Evolutionary conservation across 1,140 invertebrate species (phyloP).

Genomic region (Bombus turneri): DNA sequence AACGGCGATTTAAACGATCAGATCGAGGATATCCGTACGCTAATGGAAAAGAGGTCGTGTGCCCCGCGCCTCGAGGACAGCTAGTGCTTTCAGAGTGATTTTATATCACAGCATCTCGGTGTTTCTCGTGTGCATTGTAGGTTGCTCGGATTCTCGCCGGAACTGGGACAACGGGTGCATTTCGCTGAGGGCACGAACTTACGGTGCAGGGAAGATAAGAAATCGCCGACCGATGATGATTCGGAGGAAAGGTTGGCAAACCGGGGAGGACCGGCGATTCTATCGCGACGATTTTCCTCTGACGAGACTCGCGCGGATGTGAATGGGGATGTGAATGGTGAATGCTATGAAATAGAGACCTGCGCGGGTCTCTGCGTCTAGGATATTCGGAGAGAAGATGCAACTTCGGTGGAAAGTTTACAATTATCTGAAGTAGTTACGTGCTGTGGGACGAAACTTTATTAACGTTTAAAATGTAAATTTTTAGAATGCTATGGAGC

Average conservation of each 20-base stretch:
- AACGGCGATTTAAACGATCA: not conserved
- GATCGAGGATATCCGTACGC: not conserved
- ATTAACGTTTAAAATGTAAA: too few relatives aligned
- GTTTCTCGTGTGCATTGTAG: slow-evolving; percentile 81
- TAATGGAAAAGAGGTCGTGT: slow-evolving; percentile 6
- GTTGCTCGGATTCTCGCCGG: slow-evolving; percentile 80
- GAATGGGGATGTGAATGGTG: not conserved
- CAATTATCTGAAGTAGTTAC: too few relatives aligned
- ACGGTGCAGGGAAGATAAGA: slow-evolving; percentile 79
- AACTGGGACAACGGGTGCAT: slow-evolving; percentile 80
- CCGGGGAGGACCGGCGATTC: not conserved
- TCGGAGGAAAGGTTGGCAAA: slow-evolving; percentile 75
- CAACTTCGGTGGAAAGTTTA: too few relatives aligned
- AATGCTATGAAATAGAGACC: not conserved
- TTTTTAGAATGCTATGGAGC: too few relatives aligned
- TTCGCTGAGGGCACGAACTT: slow-evolving; percentile 81
- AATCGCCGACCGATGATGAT: slow-evolving; percentile 71
- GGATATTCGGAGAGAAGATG: too few relatives aligned
- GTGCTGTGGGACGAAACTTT: too few relatives aligned
- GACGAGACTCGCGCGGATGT: not conserved
- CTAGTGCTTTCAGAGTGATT: slow-evolving; percentile 4
- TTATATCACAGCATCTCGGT: slow-evolving; percentile 62
- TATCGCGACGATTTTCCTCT: not conserved
- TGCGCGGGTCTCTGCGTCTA: too few relatives aligned
- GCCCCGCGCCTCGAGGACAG: slow-evolving; percentile 37